Percentiles rank a stretch among this genome's conserved stretches.
Conservation (phyloP, 2,113 vertebrate species). For the Synodontis membranacea region DNA sequence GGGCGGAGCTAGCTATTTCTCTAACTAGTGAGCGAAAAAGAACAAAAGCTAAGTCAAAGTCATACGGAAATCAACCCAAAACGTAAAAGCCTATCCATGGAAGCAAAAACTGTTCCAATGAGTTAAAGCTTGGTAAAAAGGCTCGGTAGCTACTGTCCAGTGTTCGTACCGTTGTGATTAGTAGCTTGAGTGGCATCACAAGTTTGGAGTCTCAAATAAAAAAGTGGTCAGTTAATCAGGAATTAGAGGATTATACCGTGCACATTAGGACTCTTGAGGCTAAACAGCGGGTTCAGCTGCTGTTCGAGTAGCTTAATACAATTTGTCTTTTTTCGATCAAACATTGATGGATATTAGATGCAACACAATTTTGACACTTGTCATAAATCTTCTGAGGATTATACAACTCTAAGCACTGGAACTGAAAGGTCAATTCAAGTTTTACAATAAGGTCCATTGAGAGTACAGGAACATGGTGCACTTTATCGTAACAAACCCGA, state of each 20-base stretch:
- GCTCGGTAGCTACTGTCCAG: background rate
- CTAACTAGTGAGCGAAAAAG: background rate
- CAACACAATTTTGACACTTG: background rate
- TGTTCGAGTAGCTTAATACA: background rate
- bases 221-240: background rate
- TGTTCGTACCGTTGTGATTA: background rate
- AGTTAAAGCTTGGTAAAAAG: background rate
- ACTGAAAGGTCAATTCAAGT: background rate
- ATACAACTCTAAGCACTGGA: background rate
- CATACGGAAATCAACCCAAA: background rate
- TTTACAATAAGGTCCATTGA: background rate
- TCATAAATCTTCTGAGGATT: background rate
- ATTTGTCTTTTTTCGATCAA: background rate
- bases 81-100: background rate
- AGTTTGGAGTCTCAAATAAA: background rate
- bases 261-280: background rate
- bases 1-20: no score
- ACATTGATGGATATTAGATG: background rate
- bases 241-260: background rate
- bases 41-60: background rate
- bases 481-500: background rate
- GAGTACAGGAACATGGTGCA: background rate
- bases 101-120: background rate
- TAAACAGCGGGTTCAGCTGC: background rate
- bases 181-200: background rate